phyloP scores from a whole-genome alignment of 2,113 vertebrate genomes.

The Pogona vitticeps region DNA sequence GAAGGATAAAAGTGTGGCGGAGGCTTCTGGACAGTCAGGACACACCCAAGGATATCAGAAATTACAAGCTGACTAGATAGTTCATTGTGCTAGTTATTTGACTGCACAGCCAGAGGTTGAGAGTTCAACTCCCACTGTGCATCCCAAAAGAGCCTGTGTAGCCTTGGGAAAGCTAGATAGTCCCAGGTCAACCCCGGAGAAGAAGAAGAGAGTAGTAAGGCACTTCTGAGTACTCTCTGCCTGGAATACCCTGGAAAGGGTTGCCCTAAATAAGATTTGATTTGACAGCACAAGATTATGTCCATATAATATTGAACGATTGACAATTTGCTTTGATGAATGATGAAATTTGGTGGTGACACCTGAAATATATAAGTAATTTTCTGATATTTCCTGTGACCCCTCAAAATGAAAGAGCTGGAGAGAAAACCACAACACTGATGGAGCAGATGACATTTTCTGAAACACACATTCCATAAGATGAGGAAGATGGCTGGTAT shows the following conservation, averaged over 20 bases:
- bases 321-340: neutral
- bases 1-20: neutral
- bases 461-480: neutral
- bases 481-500: neutral
- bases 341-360: neutral
- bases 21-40: neutral
- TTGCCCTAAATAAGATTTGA: no score
- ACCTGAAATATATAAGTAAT: neutral
- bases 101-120: no score
- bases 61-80: neutral
- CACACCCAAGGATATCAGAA: neutral
- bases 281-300: neutral
- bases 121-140: no score
- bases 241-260: no score
- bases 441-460: neutral
- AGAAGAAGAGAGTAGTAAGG: no score
- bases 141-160: no score
- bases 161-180: no score
- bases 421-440: neutral
- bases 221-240: no score
- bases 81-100: no score
- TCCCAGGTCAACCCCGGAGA: no score
- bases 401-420: neutral
- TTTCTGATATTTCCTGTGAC: neutral
- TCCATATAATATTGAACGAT: neutral